phyloP scores from a whole-genome alignment of 2,113 vertebrate genomes.

The Asarcornis scutulata region DNA sequence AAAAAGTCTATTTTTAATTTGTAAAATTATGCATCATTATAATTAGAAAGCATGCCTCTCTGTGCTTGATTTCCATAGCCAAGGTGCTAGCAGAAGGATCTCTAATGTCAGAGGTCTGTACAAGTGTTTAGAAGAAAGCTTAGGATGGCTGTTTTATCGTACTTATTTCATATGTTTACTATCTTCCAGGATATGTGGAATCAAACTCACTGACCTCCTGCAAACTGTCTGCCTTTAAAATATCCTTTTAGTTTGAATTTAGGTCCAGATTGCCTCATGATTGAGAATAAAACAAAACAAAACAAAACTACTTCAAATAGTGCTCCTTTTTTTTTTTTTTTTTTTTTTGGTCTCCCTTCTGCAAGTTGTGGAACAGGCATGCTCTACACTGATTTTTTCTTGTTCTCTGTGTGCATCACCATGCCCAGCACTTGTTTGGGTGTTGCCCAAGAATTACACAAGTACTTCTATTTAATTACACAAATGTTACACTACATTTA shows the following conservation, averaged over 20 bases:
- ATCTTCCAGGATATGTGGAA: not conserved
- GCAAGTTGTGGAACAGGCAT: not conserved
- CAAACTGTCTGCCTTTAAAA: not conserved
- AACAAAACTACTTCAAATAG: not conserved
- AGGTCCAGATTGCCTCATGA: not conserved
- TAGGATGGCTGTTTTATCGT: not conserved
- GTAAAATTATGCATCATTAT: not conserved
- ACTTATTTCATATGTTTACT: not conserved
- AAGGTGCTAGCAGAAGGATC: not conserved
- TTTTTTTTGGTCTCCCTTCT: not conserved
- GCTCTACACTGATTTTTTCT: not conserved
- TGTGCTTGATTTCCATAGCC: not conserved
- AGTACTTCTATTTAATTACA: not conserved
- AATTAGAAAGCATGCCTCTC: not conserved
- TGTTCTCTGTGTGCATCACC: fast-evolving
- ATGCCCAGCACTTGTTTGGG: not conserved
- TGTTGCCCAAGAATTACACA: not conserved
- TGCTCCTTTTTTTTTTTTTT: not conserved
- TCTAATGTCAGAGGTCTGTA: not conserved
- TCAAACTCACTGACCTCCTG: not conserved
- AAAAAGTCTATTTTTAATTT: not conserved
- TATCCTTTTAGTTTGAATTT: not conserved
- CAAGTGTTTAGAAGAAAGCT: not conserved
- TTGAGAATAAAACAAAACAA: not conserved
- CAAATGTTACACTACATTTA: not conserved